Percentiles rank a stretch among this genome's conserved stretches.
Evolutionary conservation across 2,888 invertebrate species (phyloP).

Genomic region (Tupiocoris notatus): DNA sequence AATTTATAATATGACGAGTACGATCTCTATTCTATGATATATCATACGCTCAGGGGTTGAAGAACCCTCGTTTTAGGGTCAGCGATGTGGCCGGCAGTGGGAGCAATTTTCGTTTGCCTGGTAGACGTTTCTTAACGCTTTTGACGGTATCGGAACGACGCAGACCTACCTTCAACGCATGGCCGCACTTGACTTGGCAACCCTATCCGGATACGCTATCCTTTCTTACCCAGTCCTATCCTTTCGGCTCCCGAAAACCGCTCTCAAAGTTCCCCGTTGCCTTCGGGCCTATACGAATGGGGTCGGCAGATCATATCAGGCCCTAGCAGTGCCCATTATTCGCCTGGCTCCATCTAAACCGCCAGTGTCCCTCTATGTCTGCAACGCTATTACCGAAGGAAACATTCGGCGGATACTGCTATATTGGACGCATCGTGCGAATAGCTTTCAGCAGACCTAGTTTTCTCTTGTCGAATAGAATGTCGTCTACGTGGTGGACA

Average conservation of each 20-base stretch:
- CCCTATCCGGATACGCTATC: constrained; percentile 3
- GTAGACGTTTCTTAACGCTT: constrained; percentile 11
- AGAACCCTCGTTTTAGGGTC: not conserved
- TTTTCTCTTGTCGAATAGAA: too few species aligned
- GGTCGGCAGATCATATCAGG: not conserved
- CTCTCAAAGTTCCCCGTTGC: not conserved
- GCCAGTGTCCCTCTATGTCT: not conserved
- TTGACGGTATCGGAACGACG: constrained; percentile 7
- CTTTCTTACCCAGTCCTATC: not conserved
- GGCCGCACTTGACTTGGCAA: constrained; percentile 24
- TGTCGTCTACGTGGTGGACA: too few species aligned
- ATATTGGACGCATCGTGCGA: too few species aligned
- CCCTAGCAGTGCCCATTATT: not conserved
- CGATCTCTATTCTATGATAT: not conserved
- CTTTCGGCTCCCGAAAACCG: not conserved
- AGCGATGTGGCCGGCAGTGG: not conserved
- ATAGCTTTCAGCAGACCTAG: too few species aligned
- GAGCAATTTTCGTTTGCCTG: not conserved
- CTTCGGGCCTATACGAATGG: not conserved
- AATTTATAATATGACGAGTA: not conserved
- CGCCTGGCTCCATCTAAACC: not conserved
- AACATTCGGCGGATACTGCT: not conserved
- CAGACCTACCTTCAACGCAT: constrained; percentile 10
- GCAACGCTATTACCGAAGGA: not conserved
- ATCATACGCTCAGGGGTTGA: not conserved